Base-by-base conservation (phyloP, 2,888 invertebrate genomes). In the Glyphotaelius pellucidus region DNA sequence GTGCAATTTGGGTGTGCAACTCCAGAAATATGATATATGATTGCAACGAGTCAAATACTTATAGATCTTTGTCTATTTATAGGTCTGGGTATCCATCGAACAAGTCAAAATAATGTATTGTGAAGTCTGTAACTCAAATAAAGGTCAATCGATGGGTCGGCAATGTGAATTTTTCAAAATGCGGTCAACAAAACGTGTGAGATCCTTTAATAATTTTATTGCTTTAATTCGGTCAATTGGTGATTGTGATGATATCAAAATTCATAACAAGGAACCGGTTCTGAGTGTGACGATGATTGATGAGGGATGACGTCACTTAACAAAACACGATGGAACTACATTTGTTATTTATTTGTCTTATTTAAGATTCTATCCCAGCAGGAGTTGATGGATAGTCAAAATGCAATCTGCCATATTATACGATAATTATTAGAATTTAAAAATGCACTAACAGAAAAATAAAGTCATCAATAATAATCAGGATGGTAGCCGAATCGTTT, bases 191-290 rank as follows among this genome's bases (percentile, higher is more conserved):
- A 67, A 67, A 25, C 67, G 25, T 67, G 25, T 67, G 25, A 67
- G 67, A 67, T 67, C 25, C 67, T 67, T 67, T 67, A 67, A 25
- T 67, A 67, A 67, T 67, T 67, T 25, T 19, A 52, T 52, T 52
- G 52, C 25, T n/a, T n/a, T 67, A 67, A 67, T 67, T 67, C 31
- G 31, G 81, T 81, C 32, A 81, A 42, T 86, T 42, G 42, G 42
- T 86, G 42, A 86, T 86, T 86, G 25, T 14, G n/a, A 25, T 30
- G 42, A 86, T 86, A 42, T n/a, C n/a, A 30, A 30, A 35, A 86
- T 86, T 42, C 35, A 86, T 47, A 86, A 86, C 86, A 86, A 86
- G 30, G 47, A 86, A 42, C 14, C 42, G 30, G 25, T 30, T 35
- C 25, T 14, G 42, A 42, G 38, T 86, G 81, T 81, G 31, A 47